These are phyloP conservation scores for Amitus sp. DNA, from an alignment of 2,888 invertebrate genomes.

Conservation along the genomic window DNA sequence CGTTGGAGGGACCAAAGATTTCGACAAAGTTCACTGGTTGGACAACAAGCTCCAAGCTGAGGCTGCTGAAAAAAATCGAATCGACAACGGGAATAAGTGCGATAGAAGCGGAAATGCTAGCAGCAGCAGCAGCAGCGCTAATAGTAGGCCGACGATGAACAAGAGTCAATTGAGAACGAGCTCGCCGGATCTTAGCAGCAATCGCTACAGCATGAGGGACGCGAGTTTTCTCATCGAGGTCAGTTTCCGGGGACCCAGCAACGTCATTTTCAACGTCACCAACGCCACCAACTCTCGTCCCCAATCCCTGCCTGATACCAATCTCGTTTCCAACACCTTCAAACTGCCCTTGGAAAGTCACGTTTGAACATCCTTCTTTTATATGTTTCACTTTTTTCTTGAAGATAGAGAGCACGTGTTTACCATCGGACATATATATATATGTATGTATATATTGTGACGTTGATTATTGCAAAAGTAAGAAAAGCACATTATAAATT, in stretches of 20 bases:
- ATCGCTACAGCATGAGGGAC: conserved; percentile 56
- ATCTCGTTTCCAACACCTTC: conserved; percentile 65
- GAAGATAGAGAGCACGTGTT: too few relatives aligned
- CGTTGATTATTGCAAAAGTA: background rate
- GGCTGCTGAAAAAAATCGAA: conserved; percentile 59
- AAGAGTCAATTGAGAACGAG: conserved; percentile 71
- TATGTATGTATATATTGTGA: too few relatives aligned
- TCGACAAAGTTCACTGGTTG: conserved; percentile 72
- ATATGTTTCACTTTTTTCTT: too few relatives aligned
- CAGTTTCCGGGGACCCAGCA: conserved; percentile 67
- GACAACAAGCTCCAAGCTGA: conserved; percentile 66
- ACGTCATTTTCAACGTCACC: conserved; percentile 68
- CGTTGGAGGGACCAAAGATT: conserved; percentile 93
- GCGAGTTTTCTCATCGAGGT: conserved; percentile 68
- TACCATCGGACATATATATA: too few relatives aligned
- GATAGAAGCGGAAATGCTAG: conserved; percentile 64
- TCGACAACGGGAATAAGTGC: too few relatives aligned
- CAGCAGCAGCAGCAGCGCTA: conserved; percentile 15
- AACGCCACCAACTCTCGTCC: conserved; percentile 68
- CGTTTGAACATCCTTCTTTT: conserved; percentile 61
- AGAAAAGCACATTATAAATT: conserved; percentile 8
- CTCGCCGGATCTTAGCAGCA: conserved; percentile 70
- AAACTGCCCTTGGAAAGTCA: conserved; percentile 72
- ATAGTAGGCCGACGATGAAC: conserved; percentile 62
- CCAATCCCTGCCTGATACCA: conserved; percentile 68